Conservation (phyloP, 2,113 vertebrate genomes). For the Calypte anna region DNA sequence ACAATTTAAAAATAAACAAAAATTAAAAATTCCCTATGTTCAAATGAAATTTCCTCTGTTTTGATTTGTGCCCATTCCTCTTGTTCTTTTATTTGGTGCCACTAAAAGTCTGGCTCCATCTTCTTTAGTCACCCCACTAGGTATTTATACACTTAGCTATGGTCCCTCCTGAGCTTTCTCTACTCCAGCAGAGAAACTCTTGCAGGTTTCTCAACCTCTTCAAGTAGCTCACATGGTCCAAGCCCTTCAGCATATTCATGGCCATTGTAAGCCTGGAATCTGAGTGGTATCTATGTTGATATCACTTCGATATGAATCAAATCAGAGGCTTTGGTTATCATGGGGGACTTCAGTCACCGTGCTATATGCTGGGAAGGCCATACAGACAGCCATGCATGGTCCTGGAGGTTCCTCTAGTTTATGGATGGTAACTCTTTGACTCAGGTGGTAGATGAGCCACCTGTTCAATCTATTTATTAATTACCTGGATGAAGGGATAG, state of each 20-base stretch:
- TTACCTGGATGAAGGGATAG: no score
- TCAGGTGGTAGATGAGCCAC: no score
- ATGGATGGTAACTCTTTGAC: no score
- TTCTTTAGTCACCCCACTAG: background rate
- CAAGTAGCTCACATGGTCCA: background rate
- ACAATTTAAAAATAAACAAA: background rate
- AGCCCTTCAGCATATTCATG: background rate
- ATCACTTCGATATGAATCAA: background rate
- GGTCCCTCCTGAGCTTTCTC: background rate
- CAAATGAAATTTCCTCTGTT: background rate
- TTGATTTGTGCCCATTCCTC: background rate
- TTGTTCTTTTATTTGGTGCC: background rate
- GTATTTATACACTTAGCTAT: background rate
- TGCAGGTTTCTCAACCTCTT: background rate
- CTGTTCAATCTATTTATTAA: no score
- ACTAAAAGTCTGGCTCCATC: background rate
- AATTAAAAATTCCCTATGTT: background rate
- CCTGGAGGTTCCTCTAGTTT: no score
- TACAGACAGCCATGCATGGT: no score
- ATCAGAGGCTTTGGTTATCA: no score
- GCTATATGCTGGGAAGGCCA: no score
- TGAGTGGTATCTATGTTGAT: background rate
- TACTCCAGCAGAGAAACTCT: background rate
- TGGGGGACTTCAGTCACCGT: no score
- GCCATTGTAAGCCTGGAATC: background rate